phyloP scores from a whole-genome alignment of 1,140 invertebrate species.

The Phymastichus coffea region DNA sequence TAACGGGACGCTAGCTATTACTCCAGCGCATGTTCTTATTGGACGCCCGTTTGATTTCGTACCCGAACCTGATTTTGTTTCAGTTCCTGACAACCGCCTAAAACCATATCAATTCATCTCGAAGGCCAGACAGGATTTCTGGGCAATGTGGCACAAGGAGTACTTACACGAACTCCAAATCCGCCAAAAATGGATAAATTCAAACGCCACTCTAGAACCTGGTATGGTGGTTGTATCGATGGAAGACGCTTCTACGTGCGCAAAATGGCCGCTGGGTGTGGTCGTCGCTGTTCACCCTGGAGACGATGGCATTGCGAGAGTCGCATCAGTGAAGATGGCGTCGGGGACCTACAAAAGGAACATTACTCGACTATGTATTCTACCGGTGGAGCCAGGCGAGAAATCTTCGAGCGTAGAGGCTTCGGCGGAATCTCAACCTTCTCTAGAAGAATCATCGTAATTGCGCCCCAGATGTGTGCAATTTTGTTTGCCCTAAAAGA shows the following conservation, averaged over 20 bases:
- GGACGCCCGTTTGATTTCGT: neutral
- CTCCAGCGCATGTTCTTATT: slow-evolving; percentile 6
- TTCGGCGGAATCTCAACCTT: too few species aligned
- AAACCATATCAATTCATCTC: neutral
- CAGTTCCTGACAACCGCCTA: neutral
- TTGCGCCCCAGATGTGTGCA: too few species aligned
- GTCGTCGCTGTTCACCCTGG: neutral
- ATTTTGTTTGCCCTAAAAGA: too few species aligned
- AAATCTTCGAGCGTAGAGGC: too few species aligned
- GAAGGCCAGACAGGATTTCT: neutral
- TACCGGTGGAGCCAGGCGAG: too few species aligned
- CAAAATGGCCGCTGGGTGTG: neutral
- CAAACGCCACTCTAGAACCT: neutral
- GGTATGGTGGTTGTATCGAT: neutral
- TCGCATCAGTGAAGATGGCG: too few species aligned
- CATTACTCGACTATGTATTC: too few species aligned
- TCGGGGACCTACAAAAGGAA: too few species aligned
- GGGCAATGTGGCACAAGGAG: neutral
- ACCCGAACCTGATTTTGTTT: neutral
- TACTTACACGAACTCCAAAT: neutral
- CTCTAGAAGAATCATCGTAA: too few species aligned
- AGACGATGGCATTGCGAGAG: neutral
- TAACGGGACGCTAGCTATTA: neutral
- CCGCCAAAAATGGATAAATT: neutral
- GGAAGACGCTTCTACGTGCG: neutral